Conservation (phyloP, 2,113 vertebrate species). For the Heliornis fulica region DNA sequence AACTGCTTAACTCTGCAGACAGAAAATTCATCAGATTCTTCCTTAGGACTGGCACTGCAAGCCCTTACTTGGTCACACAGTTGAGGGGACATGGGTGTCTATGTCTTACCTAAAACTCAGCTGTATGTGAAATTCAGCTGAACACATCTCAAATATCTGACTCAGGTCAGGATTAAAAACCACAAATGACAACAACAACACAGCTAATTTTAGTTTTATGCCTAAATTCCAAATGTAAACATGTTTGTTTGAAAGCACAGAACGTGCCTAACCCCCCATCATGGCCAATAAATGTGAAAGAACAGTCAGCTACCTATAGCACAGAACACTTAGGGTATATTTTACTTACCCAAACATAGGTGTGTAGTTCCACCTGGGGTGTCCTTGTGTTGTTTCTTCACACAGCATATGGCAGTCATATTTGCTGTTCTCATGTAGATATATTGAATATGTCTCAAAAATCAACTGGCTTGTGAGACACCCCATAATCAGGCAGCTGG, state of each 20-base stretch:
- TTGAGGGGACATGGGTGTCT: background rate
- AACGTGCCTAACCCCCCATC: background rate
- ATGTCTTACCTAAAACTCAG: background rate
- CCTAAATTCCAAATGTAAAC: background rate
- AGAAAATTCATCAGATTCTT: background rate
- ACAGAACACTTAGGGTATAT: background rate
- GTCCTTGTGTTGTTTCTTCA: background rate
- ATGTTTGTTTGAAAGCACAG: background rate
- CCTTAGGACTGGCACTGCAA: background rate
- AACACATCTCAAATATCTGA: background rate
- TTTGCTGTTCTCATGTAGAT: background rate
- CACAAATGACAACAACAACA: background rate
- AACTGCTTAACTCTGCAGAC: background rate
- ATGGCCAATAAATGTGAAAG: background rate
- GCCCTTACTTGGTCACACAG: background rate
- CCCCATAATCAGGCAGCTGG: rapidly evolving
- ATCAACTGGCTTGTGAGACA: background rate
- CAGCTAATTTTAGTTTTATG: background rate
- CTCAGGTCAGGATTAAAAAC: background rate
- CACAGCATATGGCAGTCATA: background rate
- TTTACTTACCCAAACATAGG: background rate
- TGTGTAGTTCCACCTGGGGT: background rate
- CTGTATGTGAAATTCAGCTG: background rate
- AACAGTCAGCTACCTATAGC: background rate
- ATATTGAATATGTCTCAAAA: background rate